Evolutionary conservation across 2,888 invertebrate genomes (phyloP).

Genomic region (Eristalis pertinax): DNA sequence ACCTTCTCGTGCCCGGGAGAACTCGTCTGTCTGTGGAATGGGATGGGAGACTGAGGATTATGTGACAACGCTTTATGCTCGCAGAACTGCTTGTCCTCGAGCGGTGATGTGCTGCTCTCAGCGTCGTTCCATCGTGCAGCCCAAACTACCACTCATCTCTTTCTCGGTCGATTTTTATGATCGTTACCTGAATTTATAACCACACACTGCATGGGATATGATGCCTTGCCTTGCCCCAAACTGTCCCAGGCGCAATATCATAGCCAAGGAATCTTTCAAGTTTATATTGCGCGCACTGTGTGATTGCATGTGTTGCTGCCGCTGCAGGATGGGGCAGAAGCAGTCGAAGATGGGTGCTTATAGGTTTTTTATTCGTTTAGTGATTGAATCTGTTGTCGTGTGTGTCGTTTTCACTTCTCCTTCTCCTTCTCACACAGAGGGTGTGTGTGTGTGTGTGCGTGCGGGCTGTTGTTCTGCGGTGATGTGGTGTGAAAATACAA

Average conservation of each 20-base stretch:
- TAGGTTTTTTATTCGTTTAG: constrained; percentile 45
- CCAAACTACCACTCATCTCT: constrained; percentile 62
- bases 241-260: constrained; percentile 48
- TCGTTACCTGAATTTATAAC: constrained; percentile 68
- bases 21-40: too few species aligned
- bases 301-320: constrained; percentile 35
- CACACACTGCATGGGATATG: constrained; percentile 6
- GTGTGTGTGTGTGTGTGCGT: too few species aligned
- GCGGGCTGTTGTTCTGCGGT: constrained; percentile 4
- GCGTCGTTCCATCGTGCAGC: background rate
- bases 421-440: background rate
- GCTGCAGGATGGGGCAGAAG: background rate
- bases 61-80: constrained; percentile 65
- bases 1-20: background rate
- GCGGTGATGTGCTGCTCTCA: constrained; percentile 9
- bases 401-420: background rate
- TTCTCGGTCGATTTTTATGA: constrained; percentile 69
- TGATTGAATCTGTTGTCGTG: constrained; percentile 60
- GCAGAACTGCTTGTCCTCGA: constrained; percentile 18
- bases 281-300: constrained; percentile 45
- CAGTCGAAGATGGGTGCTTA: constrained; percentile 21
- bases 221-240: constrained; percentile 4
- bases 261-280: constrained; percentile 52
- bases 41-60: constrained; percentile 52
- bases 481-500: constrained; percentile 72